Base-by-base conservation (phyloP, 1,140 invertebrate species). In the Ruditapes philippinarum region DNA sequence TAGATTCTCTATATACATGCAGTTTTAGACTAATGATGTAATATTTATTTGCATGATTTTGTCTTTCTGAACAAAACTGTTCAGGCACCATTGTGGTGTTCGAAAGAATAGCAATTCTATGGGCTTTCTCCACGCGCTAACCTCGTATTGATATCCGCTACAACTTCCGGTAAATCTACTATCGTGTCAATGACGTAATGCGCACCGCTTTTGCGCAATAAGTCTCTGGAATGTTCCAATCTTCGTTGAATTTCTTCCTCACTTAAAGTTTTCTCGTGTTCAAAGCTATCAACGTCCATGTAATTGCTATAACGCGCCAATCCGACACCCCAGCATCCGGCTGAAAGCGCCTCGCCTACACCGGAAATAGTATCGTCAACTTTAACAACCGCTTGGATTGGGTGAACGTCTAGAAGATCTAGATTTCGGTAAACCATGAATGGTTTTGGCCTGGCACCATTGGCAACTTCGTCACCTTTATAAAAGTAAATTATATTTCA, bases 261-360 rank as follows among this genome's bases (percentile, higher is more conserved):
- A n/a, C 92, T 83, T 28, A 96, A 90, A 49, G 89, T 62, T 12
- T 82, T 89, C 70, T 93, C 93, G 17, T 96, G 91, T 89, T 96
- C 95, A 28, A 94, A 78, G 60, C 92, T 94, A 76, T 95, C 90
- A n/a, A 96, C 90, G 36, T 94, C 94, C 93, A 96, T 95, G 89
- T 96, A 96, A 86, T 96, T 96, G 79, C 95, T 95, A 92, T 96
- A 94, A 51, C 92, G 86, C 36, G 95, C 94, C 51, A 96, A 95
- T 28, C 95, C 96, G 0, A 96, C 94, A 2, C 95, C 95, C 96
- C 96, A 96, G 82, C 95, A 96, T 12, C 96, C 96, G 4, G 95
- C 96, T 31, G 95, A 88, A 7, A 95, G 81, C 19, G 96, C 96
- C 84, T 96, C 96, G 25, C 92, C 93, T n/a, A 96, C 94, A 25